These are phyloP conservation scores for Eulemur mongoz DNA, from an alignment of 2,797 vertebrate species.

Conservation along the genomic window DNA sequence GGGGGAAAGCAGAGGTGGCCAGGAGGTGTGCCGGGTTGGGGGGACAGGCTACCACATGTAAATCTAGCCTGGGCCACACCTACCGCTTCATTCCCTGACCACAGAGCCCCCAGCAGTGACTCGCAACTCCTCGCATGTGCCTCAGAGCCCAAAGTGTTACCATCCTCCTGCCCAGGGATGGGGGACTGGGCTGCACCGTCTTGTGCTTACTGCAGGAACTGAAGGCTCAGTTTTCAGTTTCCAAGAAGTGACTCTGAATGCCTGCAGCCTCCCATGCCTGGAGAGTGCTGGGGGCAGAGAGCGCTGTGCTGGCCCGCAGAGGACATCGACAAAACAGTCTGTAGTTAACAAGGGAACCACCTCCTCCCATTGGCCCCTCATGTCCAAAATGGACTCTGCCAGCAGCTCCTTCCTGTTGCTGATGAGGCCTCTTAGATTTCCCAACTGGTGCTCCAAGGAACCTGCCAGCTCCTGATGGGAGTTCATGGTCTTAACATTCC, in stretches of 20 bases:
- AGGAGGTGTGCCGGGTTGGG: not conserved
- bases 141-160: not conserved
- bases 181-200: not conserved
- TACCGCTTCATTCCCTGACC: not conserved
- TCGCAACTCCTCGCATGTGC: not conserved
- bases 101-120: not conserved
- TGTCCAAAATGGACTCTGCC: constrained; percentile 77
- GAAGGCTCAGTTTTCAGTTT: constrained; percentile 75
- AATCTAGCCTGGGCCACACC: not conserved
- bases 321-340: constrained; percentile 59
- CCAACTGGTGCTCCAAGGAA: constrained; percentile 73
- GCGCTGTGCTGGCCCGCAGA: constrained; percentile 23
- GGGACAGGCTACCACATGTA: not conserved
- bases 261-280: constrained; percentile 67
- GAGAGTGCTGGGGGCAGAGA: constrained; percentile 33
- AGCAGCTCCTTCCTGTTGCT: constrained; percentile 45
- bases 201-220: constrained; percentile 79
- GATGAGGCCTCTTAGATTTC: constrained; percentile 71
- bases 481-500: constrained; percentile 82
- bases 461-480: constrained; percentile 64
- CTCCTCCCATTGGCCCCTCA: constrained; percentile 76
- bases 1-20: not conserved
- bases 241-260: constrained; percentile 66
- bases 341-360: constrained; percentile 80
- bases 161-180: not conserved